A percentile compares a stretch with the other conserved stretches of the same genome.
These are phyloP conservation scores for Tachina lurida DNA, from an alignment of 2,888 invertebrate species.

Conservation along the genomic window DNA sequence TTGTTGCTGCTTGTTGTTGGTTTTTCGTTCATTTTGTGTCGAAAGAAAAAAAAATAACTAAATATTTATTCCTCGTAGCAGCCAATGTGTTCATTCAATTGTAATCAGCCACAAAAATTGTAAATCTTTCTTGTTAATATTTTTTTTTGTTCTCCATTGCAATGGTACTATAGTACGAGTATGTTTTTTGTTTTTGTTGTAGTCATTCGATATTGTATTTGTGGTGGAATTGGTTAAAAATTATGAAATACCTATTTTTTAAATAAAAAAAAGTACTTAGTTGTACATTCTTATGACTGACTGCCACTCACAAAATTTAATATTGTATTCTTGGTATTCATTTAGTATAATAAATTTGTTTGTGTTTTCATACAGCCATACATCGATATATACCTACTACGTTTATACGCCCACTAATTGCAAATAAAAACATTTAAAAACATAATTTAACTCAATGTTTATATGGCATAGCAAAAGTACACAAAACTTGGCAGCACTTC, in stretches of 20 bases:
- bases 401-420: too few relatives aligned
- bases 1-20: slow-evolving; percentile 8
- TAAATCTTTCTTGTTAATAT: slow-evolving; percentile 47
- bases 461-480: too few relatives aligned
- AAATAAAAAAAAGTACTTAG: slow-evolving; percentile 29
- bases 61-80: slow-evolving; percentile 41
- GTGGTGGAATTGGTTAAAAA: slow-evolving; percentile 71
- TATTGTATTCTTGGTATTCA: background rate
- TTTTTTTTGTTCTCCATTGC: slow-evolving; percentile 18
- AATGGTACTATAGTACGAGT: slow-evolving; percentile 19
- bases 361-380: too few relatives aligned
- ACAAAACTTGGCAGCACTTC: too few relatives aligned
- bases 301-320: slow-evolving; percentile 5
- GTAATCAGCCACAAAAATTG: slow-evolving; percentile 69
- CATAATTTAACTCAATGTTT: too few relatives aligned
- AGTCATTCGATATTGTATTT: slow-evolving; percentile 67
- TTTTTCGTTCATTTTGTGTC: slow-evolving; percentile 52
- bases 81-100: slow-evolving; percentile 69
- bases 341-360: too few relatives aligned
- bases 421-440: too few relatives aligned
- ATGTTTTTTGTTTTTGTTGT: slow-evolving; percentile 1
- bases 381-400: too few relatives aligned
- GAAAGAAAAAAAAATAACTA: background rate
- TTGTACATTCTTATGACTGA: slow-evolving; percentile 3
- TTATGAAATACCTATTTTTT: slow-evolving; percentile 68